These are phyloP conservation scores for Amphipoea lucens DNA, from an alignment of 2,888 invertebrate genomes.

Conservation along the genomic window DNA sequence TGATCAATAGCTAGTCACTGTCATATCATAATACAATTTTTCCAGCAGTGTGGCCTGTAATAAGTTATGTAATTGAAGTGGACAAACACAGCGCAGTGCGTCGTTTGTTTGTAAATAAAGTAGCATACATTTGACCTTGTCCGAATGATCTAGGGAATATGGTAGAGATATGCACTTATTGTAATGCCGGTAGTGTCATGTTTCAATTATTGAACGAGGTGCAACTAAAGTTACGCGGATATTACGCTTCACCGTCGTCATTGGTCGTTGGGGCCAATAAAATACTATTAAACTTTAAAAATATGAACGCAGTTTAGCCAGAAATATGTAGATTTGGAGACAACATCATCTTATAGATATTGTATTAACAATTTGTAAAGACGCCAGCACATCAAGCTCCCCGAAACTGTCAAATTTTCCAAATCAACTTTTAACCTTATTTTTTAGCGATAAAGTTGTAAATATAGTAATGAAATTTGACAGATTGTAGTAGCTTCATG, in stretches of 20 bases:
- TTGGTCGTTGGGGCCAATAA: background rate
- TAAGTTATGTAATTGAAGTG: constrained; percentile 10
- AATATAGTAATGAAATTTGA: too few relatives aligned
- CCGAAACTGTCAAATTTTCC: too few relatives aligned
- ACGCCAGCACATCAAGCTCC: too few relatives aligned
- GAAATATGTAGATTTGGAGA: background rate
- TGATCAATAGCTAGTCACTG: too few relatives aligned
- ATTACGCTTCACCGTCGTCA: background rate
- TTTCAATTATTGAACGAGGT: constrained; percentile 22
- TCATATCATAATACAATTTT: background rate
- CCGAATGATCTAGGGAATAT: constrained; percentile 3
- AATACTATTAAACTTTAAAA: background rate
- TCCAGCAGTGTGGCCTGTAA: background rate
- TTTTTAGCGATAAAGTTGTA: too few relatives aligned
- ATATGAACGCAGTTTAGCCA: background rate
- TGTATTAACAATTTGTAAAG: too few relatives aligned
- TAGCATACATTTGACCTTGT: constrained; percentile 14
- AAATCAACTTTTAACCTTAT: too few relatives aligned
- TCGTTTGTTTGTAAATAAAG: constrained; percentile 7
- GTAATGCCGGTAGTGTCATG: constrained; percentile 18
- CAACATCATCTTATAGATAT: too few relatives aligned
- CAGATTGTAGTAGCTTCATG: too few relatives aligned
- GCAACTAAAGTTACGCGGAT: background rate
- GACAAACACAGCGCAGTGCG: background rate
- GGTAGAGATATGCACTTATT: background rate